These are phyloP conservation scores for Chrysopilus asiliformis DNA, from an alignment of 2,888 invertebrate genomes.

Conservation along the genomic window DNA sequence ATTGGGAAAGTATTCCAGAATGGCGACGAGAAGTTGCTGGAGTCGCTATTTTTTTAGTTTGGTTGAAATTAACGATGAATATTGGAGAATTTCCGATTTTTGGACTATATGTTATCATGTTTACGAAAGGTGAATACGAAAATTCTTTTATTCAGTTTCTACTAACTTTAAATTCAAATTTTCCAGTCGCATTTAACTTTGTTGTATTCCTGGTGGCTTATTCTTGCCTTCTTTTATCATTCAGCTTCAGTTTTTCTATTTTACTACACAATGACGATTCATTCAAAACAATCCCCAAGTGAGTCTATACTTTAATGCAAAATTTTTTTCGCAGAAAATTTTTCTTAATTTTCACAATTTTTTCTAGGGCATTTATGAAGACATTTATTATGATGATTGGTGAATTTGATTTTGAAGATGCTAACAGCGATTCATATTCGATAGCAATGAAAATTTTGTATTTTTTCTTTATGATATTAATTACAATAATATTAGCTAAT, in stretches of 20 bases:
- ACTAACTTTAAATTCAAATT: too few relatives aligned
- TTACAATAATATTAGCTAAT: constrained; percentile 72
- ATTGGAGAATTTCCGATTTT: constrained; percentile 76
- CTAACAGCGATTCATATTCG: constrained; percentile 46
- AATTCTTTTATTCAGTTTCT: too few relatives aligned
- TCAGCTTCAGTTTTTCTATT: constrained; percentile 69
- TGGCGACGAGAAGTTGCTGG: constrained; percentile 77
- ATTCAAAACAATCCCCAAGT: constrained; percentile 45
- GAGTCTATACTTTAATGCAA: too few relatives aligned
- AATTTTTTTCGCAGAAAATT: too few relatives aligned
- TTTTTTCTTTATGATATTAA: constrained; percentile 59
- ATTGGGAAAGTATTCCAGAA: constrained; percentile 31
- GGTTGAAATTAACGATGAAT: constrained; percentile 76
- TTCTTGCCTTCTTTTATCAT: constrained; percentile 65
- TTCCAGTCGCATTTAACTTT: constrained; percentile 61
- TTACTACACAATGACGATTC: constrained; percentile 64
- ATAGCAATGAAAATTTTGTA: constrained; percentile 65
- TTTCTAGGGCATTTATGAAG: constrained; percentile 46
- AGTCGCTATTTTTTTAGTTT: constrained; percentile 62
- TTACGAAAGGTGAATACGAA: constrained; percentile 55
- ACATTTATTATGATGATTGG: constrained; percentile 83
- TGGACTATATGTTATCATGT: constrained; percentile 78
- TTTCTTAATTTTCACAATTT: too few relatives aligned
- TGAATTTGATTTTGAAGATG: constrained; percentile 70
- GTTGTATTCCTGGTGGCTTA: constrained; percentile 69